Base-by-base conservation (phyloP, 2,888 invertebrate genomes). In the Trissolcus brochymenae region DNA sequence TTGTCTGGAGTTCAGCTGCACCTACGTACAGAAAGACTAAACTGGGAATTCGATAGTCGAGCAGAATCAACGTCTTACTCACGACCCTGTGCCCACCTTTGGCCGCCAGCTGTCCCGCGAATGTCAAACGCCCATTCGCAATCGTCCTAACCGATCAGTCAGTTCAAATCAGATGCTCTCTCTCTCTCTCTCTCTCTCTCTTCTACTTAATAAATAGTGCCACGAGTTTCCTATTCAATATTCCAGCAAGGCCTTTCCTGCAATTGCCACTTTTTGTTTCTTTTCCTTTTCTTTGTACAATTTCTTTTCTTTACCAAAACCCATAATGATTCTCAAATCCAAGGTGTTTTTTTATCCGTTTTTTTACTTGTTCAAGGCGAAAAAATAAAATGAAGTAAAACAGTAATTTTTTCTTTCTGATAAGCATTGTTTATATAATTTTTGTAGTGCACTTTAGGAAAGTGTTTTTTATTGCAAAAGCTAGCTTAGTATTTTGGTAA, bases 1-100 rank as follows among this genome's bases (percentile, higher is more conserved):
- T 68, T 41, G 49, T 17, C 68, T 60, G 54, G 51, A 61, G 68
- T 68, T 46, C 68, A 55, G 54, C 68, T 68, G 68, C 68, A 68
- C 68, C 54, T 67, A 67, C 43, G 59, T 40, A 29, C 29, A 40
- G 19, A n/a, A 46, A 19, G 16, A 51, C 51, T 1, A 21, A 51
- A 16, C 19, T 1, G 46, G 46, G 14, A n/a, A 46, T 2, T 1
- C 7, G 35, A 35, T 35, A 35, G 35, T 35, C 35, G 14, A 46
- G 14, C 46, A 16, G 6, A 16, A 16, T 46, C 14, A n/a, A 14
- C 46, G 46, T 16, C 46, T 14, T 7, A 16, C 14, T 35, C 35
- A 16, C 16, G 46, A 9, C 43, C 43, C 43, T 43, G n/a, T 43
- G 46, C 46, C 16, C 46, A 16, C n/a, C n/a, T 46, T 16, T 35